phyloP scores from a whole-genome alignment of 2,888 invertebrate genomes.

The Omphaloscelis lunosa region DNA sequence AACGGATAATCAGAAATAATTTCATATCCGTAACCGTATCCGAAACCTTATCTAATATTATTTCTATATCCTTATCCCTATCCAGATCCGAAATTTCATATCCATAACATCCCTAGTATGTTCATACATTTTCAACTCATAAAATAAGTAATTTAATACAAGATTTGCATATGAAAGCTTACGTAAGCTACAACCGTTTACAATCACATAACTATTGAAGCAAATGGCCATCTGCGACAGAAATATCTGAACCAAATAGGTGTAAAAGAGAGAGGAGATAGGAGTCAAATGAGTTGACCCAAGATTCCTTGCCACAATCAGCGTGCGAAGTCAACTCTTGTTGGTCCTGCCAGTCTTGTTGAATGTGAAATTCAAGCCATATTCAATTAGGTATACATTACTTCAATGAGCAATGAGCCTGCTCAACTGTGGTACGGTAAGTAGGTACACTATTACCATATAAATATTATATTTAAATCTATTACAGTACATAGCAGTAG shows the following conservation, averaged over 20 bases:
- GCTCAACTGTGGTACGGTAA: constrained; percentile 61
- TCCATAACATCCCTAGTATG: too few species aligned
- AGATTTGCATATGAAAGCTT: constrained; percentile 70
- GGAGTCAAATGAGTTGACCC: constrained; percentile 86
- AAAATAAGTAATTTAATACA: constrained; percentile 60
- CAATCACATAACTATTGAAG: constrained; percentile 73
- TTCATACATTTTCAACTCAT: constrained; percentile 34
- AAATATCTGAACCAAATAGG: constrained; percentile 66
- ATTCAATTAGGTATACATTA: constrained; percentile 81
- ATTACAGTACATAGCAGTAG: background rate
- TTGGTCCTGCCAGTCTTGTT: constrained; percentile 82
- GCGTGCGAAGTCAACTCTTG: constrained; percentile 86
- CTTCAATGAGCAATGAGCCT: constrained; percentile 77
- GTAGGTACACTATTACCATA: constrained; percentile 42
- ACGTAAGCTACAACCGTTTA: constrained; percentile 71
- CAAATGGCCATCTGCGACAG: constrained; percentile 58
- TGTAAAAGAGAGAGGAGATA: constrained; percentile 72
- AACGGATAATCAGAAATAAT: too few species aligned
- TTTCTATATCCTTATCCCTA: too few species aligned
- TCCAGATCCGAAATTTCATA: too few species aligned
- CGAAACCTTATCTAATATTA: too few species aligned
- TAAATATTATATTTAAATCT: too few species aligned
- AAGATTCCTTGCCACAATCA: constrained; percentile 87
- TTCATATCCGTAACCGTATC: too few species aligned
- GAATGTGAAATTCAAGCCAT: constrained; percentile 84